A percentile compares a stretch with the other conserved stretches of the same genome.
These are phyloP conservation scores for Morinoia aosen DNA, from an alignment of 2,888 invertebrate genomes.

Conservation along the genomic window DNA sequence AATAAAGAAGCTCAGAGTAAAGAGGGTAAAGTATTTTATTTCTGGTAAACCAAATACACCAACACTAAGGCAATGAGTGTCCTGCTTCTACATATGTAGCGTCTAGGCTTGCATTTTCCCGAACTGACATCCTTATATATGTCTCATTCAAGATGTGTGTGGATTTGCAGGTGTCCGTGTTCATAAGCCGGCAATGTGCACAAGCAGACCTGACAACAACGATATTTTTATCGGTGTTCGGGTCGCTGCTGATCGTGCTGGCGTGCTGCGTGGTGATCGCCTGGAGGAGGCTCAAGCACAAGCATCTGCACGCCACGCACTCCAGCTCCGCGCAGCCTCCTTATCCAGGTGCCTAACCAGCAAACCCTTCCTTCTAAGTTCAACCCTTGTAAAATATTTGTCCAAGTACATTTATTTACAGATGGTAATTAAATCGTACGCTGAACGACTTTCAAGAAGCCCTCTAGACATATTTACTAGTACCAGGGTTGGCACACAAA, in stretches of 20 bases:
- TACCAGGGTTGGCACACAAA: no score
- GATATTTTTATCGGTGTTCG: slow-evolving; percentile 75
- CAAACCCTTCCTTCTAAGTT: neutral
- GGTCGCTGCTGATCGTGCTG: slow-evolving; percentile 57
- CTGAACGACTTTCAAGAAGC: neutral
- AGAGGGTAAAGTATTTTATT: no score
- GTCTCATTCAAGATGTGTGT: no score
- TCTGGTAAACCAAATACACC: no score
- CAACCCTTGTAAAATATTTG: slow-evolving; percentile 59
- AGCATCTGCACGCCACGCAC: slow-evolving; percentile 55
- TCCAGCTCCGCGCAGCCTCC: slow-evolving; percentile 40
- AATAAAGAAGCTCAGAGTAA: no score
- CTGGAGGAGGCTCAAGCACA: slow-evolving; percentile 59
- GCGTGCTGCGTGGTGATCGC: slow-evolving; percentile 58
- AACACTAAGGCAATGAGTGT: no score
- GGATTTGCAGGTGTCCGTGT: slow-evolving; percentile 15
- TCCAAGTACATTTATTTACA: neutral
- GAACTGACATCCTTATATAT: no score
- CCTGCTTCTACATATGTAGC: no score
- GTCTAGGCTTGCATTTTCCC: no score
- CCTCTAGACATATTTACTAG: no score
- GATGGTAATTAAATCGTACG: neutral
- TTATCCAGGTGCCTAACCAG: slow-evolving; percentile 37
- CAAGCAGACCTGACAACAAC: neutral
- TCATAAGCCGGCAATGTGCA: neutral